Base-by-base conservation (phyloP, 2,797 vertebrate species). In the Rhinatrema bivittatum region DNA sequence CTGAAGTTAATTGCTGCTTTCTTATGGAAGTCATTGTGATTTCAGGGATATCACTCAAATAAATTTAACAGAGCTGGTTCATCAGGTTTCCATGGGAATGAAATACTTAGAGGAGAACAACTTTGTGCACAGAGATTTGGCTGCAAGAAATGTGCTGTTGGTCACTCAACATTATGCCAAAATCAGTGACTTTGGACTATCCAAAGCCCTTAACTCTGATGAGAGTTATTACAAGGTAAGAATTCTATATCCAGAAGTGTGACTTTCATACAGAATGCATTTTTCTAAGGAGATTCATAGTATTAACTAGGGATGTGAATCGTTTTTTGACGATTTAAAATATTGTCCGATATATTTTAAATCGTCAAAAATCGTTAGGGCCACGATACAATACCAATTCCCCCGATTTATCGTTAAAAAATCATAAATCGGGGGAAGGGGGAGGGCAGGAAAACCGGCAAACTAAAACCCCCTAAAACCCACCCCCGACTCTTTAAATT, bases 161-260 rank as follows among this genome's bases (percentile, higher is more conserved):
- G 95, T 97, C 39, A 98, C 93, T 2, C 95, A 98, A 60, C 94
- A 98, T 76, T 98, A 98, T 17, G 94, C 95, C 56, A 98, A 98
- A 77, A 98, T 98, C 74, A 98, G 95, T 7, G 95, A 98, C 69
- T 98, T 98, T 1, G 95, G 95, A 18, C 91, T 98, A 57, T 98
- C 95, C 31, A 98, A 98, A 80, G 90, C 91, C 3, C 84, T 98
- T 2, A 79, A 75, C 16, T 87, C 91, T 50, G 89, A 97, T 3
- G 82, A 97, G 25, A 92, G 71, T 74, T 94, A 87, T 53, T 91
- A 91, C 25, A 87, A 84, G 81, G 89, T 90, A 77, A 57, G 53
- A 16, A 47, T 76, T 65, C 18, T 23, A 35, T 3, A 39, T 4
- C 2, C 13, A 7, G 41, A 40, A 44, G 8, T 9, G 23, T 2